Base-by-base conservation (phyloP, 2,888 invertebrate species). In the Craniophora ligustri region DNA sequence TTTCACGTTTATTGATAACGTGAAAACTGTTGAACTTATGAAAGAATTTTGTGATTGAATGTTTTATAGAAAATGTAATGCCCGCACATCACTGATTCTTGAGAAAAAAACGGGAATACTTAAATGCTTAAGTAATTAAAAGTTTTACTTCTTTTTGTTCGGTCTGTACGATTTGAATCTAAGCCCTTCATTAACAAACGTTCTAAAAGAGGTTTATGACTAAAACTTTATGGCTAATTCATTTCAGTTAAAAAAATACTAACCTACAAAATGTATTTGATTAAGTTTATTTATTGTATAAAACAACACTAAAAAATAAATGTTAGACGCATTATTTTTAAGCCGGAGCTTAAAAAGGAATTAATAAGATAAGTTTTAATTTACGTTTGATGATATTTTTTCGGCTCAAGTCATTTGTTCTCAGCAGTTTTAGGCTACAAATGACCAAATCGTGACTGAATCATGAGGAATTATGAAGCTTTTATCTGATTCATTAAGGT, bases 331-430 rank as follows among this genome's bases (percentile, higher is more conserved):
- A n/a, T n/a, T n/a, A n/a, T n/a, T n/a, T n/a, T 11, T 28, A 2
- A 28, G 4, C n/a, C 28, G 11, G 2, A 28, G 4, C 11, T n/a
- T 1, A 28, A 28, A 11, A 5, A 31, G 13, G 14, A 6, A 2
- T 31, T 6, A 60, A 57, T 65, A 40, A 35, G 40, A 26, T 26
- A 35, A 66, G 30, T 48, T 58, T 66, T 58, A 61, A 61, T 61
- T 61, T 66, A 23, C 26, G 30, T 59, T 58, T 59, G 31, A 61
- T 57, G 48, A 61, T 23, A 61, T 58, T 38, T 49, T 66, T 49
- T 39, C 16, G 19, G 30, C 23, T 39, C 48, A 64, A 48, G 39
- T 39, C 42, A 48, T 61, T 59, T 42, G 31, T 59, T 49, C 34
- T 44, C 26, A 21, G 66, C 59, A 44, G n/a, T n/a, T n/a, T n/a